Conservation (phyloP, 2,113 vertebrate genomes). For the Hoplias malabaricus region DNA sequence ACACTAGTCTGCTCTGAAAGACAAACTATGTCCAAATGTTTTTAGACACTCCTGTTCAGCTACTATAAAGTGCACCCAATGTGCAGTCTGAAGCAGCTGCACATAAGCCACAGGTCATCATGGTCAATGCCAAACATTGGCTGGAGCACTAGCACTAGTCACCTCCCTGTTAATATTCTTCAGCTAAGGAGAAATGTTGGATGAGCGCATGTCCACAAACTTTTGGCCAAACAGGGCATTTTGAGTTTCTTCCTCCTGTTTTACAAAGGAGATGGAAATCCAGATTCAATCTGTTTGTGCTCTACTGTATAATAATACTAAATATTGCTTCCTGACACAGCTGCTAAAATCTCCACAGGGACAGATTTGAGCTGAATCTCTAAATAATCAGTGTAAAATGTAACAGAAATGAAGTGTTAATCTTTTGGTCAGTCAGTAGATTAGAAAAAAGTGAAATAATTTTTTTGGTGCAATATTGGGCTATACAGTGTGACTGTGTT, state of each 20-base stretch:
- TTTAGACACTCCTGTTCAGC: too few relatives aligned
- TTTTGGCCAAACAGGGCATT: too few relatives aligned
- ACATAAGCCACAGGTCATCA: too few relatives aligned
- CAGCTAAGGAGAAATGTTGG: too few relatives aligned
- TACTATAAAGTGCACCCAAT: too few relatives aligned
- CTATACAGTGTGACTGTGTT: slow-evolving; percentile 1
- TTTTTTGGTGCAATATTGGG: slow-evolving; percentile 37
- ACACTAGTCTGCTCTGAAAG: neutral
- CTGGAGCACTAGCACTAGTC: too few relatives aligned
- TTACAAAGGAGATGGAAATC: neutral
- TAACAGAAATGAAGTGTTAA: neutral
- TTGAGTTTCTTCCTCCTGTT: neutral
- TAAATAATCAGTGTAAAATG: neutral
- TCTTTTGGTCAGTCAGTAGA: slow-evolving; percentile 18
- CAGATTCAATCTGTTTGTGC: neutral
- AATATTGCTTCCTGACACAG: neutral
- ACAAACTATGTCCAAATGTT: too few relatives aligned
- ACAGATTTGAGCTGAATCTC: neutral
- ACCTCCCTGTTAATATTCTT: too few relatives aligned
- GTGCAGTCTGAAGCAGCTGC: too few relatives aligned
- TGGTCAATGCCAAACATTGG: too few relatives aligned
- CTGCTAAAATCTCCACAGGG: neutral
- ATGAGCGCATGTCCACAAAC: too few relatives aligned
- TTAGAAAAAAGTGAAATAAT: slow-evolving; percentile 5
- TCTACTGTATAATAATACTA: neutral